Evolutionary conservation across 2,888 invertebrate species (phyloP).

Genomic region (Pteria penguin): DNA sequence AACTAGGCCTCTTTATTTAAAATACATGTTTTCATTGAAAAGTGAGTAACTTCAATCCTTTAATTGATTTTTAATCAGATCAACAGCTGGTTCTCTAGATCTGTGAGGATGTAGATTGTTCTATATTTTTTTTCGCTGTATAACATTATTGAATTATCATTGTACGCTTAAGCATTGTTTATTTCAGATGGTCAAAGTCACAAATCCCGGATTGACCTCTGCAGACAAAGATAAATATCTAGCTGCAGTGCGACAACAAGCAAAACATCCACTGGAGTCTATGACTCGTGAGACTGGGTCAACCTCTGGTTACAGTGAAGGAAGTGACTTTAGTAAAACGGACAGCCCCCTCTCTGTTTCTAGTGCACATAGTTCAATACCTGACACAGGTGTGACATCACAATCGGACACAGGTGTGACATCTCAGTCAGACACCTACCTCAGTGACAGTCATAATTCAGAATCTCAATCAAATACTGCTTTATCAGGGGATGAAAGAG

Average conservation of each 20-base stretch:
- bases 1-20: too few species aligned
- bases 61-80: not conserved
- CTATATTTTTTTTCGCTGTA: not conserved
- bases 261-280: not conserved
- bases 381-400: not conserved
- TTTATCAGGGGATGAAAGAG: not conserved
- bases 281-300: not conserved
- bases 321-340: slow-evolving; percentile 15
- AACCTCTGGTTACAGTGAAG: slow-evolving; percentile 4
- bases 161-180: not conserved
- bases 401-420: not conserved
- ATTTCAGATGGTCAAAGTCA: slow-evolving; percentile 75
- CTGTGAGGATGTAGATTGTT: too few species aligned
- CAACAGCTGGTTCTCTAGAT: too few species aligned
- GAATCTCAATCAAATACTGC: not conserved
- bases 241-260: slow-evolving; percentile 52
- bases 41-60: not conserved
- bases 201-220: slow-evolving; percentile 58
- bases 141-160: not conserved
- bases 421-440: not conserved
- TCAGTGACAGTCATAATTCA: not conserved
- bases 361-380: not conserved
- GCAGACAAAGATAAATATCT: slow-evolving; percentile 59
- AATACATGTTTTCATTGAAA: too few species aligned
- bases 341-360: slow-evolving; percentile 7